Evolutionary conservation across 2,113 vertebrate species (phyloP).

Genomic region (Ailurus styani): DNA sequence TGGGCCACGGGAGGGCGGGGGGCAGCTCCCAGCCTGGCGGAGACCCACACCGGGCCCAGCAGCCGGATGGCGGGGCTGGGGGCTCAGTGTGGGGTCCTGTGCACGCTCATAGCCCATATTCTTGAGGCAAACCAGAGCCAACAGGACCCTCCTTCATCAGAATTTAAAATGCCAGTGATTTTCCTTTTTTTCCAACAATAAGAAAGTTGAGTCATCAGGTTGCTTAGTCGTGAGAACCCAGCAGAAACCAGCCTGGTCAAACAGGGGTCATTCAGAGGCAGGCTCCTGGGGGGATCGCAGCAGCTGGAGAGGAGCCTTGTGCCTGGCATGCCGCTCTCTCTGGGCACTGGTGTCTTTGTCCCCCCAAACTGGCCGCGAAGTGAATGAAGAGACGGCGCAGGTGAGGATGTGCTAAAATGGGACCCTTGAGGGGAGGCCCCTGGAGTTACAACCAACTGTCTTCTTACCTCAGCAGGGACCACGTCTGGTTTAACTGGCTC

Average conservation of each 20-base stretch:
- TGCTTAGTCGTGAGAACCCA: not conserved
- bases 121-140: not conserved
- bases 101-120: not conserved
- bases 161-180: not conserved
- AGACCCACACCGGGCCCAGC: not conserved
- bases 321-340: not conserved
- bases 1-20: accelerated
- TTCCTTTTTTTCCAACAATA: not conserved
- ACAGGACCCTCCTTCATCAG: not conserved
- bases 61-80: too few relatives aligned
- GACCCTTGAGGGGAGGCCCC: not conserved
- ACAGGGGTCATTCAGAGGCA: not conserved
- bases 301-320: accelerated
- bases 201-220: not conserved
- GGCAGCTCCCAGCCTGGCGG: not conserved
- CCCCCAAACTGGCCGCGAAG: too few relatives aligned
- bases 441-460: not conserved
- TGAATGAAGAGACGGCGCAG: not conserved
- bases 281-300: too few relatives aligned
- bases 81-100: not conserved
- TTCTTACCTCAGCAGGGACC: not conserved
- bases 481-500: not conserved
- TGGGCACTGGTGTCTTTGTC: too few relatives aligned
- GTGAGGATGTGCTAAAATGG: not conserved
- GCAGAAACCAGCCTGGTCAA: not conserved